Evolutionary conservation across 2,113 vertebrate species (phyloP).

Genomic region (Propithecus coquereli): DNA sequence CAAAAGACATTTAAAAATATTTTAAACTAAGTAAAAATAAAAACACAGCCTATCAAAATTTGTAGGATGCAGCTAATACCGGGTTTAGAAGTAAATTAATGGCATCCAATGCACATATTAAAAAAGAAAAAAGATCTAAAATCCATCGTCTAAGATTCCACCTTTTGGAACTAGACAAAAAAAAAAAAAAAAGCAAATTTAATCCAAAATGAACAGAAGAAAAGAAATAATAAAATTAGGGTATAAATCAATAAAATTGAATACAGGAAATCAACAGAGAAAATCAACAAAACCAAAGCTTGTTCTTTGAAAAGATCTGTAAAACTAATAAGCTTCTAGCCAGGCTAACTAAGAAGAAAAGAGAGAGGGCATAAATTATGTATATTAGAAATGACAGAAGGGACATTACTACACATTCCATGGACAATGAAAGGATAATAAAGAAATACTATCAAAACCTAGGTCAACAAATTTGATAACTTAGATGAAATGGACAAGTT

Average conservation of each 20-base stretch:
- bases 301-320: not conserved
- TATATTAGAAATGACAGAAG: not conserved
- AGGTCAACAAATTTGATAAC: not conserved
- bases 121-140: not conserved
- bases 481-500: not conserved
- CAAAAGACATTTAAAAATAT: not conserved
- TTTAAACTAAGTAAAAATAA: not conserved
- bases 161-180: not conserved
- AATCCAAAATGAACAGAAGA: not conserved
- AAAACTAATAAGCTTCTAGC: not conserved
- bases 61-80: not conserved
- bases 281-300: not conserved
- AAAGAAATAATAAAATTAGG: not conserved
- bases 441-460: not conserved
- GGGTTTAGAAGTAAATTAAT: not conserved
- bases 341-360: not conserved
- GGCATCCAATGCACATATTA: not conserved
- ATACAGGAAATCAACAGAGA: not conserved
- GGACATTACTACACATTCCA: not conserved
- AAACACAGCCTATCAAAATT: not conserved
- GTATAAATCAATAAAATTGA: not conserved
- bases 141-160: not conserved
- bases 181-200: not conserved
- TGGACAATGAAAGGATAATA: not conserved
- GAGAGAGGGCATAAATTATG: not conserved